Conservation (phyloP, 2,888 invertebrate species). For the Acronicta psi region DNA sequence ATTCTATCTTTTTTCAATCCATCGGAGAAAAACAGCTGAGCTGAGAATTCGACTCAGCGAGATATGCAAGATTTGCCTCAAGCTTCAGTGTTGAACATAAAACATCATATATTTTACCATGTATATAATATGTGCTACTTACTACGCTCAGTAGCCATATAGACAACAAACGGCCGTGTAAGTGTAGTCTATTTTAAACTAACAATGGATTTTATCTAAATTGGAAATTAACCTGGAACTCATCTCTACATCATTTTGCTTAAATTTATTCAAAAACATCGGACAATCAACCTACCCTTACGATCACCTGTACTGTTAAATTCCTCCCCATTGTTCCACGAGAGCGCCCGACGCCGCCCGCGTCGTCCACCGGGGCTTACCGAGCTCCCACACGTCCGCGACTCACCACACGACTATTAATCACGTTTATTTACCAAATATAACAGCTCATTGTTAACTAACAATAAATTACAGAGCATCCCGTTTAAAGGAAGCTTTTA, state of each 20-base stretch:
- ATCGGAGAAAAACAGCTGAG: constrained; percentile 4
- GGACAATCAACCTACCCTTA: too few species aligned
- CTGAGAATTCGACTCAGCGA: not conserved
- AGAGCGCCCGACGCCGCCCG: too few species aligned
- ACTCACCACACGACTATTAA: constrained; percentile 34
- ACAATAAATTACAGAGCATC: constrained; percentile 29
- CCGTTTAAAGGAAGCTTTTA: constrained; percentile 30
- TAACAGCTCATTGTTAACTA: constrained; percentile 20
- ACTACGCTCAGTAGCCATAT: too few species aligned
- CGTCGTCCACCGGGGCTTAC: constrained; percentile 10
- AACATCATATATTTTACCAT: too few species aligned
- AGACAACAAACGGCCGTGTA: too few species aligned
- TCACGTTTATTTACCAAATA: constrained; percentile 22
- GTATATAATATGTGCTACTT: too few species aligned
- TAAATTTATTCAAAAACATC: too few species aligned
- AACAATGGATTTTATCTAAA: too few species aligned
- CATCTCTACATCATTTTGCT: too few species aligned
- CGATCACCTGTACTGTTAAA: constrained; percentile 14
- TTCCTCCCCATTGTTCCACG: constrained; percentile 20
- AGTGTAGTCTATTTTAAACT: too few species aligned
- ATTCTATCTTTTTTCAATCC: constrained; percentile 21
- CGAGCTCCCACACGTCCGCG: not conserved
- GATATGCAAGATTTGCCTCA: not conserved
- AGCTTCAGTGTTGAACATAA: too few species aligned
- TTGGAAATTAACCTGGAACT: too few species aligned